phyloP scores from a whole-genome alignment of 1,140 invertebrate species.

The Phortica variegata region DNA sequence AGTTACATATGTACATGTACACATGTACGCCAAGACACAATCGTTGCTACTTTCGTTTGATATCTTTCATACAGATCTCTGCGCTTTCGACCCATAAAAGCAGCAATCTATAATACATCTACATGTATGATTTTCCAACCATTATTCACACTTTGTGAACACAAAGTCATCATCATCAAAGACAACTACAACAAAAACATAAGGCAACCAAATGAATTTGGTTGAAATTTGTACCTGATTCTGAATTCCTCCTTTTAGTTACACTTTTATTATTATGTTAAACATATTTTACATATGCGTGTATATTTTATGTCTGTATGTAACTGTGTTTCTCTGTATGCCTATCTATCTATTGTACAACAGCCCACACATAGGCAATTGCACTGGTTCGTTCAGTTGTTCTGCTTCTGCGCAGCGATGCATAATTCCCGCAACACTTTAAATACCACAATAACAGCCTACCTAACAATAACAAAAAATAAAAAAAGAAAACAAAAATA shows the following conservation, averaged over 20 bases:
- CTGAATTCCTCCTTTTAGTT: constrained; percentile 49
- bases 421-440: constrained; percentile 45
- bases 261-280: constrained; percentile 50
- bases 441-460: constrained; percentile 3
- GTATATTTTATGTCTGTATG: neutral
- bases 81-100: too few species aligned
- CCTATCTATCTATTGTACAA: too few species aligned
- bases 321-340: constrained; percentile 4
- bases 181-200: constrained; percentile 16
- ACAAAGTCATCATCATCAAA: constrained; percentile 47
- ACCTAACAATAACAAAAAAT: too few species aligned
- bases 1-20: too few species aligned
- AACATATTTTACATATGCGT: constrained; percentile 50
- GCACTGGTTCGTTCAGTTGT: constrained; percentile 6
- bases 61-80: too few species aligned
- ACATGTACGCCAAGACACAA: too few species aligned
- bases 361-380: too few species aligned
- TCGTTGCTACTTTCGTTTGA: too few species aligned
- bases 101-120: constrained; percentile 41
- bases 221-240: constrained; percentile 54
- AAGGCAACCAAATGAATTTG: constrained; percentile 18
- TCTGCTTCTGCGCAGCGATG: constrained; percentile 52
- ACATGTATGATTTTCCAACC: constrained; percentile 50
- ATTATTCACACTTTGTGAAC: constrained; percentile 54
- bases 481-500: too few species aligned